phyloP scores from a whole-genome alignment of 30 jellyfish, hydroid and myxozoan species.

The Turritopsis dohrnii region DNA sequence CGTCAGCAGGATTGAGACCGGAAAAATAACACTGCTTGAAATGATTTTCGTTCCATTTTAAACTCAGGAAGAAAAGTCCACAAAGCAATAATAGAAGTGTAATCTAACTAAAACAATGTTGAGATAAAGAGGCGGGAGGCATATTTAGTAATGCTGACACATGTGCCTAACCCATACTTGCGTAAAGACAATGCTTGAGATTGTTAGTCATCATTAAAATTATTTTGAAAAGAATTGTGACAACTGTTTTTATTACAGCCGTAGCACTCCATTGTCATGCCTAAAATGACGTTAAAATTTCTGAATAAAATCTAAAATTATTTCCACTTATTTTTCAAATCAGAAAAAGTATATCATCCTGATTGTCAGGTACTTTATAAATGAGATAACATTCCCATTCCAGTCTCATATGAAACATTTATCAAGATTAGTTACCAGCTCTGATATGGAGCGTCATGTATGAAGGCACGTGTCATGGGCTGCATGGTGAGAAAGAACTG shows the following conservation, averaged over 20 bases:
- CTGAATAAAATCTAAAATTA: no score
- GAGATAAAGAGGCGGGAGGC: not conserved
- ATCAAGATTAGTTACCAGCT: not conserved
- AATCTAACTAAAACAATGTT: not conserved
- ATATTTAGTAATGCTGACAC: not conserved
- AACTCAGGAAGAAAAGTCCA: not conserved
- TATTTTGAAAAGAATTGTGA: not conserved
- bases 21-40: not conserved
- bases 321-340: no score
- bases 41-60: not conserved
- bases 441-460: not conserved
- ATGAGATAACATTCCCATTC: not conserved
- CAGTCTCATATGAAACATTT: no score
- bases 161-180: not conserved
- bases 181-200: not conserved
- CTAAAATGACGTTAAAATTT: no score
- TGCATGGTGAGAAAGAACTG: no score
- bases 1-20: not conserved
- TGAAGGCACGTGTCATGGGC: no score
- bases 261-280: no score
- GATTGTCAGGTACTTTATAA: no score
- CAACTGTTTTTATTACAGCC: not conserved
- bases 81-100: not conserved
- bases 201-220: not conserved
- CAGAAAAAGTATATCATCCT: no score